A percentile compares a stretch with the other conserved stretches of the same genome.
Conservation (phyloP, 2,113 vertebrate genomes). For the Takifugu bimaculatus region DNA sequence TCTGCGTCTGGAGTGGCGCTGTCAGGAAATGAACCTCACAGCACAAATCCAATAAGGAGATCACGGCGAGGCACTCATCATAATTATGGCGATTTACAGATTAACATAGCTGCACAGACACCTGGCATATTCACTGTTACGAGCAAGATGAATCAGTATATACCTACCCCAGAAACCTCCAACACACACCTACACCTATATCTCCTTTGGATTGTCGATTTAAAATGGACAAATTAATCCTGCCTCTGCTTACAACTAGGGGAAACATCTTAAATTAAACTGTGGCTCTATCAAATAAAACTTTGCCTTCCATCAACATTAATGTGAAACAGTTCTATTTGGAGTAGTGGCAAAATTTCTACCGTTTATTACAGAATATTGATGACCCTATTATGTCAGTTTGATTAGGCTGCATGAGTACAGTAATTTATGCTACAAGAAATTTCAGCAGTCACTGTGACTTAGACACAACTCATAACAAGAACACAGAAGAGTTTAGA, state of each 20-base stretch:
- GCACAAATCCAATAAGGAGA: constrained; percentile 73
- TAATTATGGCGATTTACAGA: constrained; percentile 71
- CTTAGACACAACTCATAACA: too few species aligned
- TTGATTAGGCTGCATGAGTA: too few species aligned
- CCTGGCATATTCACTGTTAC: constrained; percentile 55
- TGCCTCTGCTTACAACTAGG: constrained; percentile 27
- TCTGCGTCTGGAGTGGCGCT: constrained; percentile 64
- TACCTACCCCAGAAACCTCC: constrained; percentile 31
- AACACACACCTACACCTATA: background rate
- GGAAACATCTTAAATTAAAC: constrained; percentile 25
- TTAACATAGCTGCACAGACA: constrained; percentile 65
- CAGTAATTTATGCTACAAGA: too few species aligned
- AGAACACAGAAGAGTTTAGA: too few species aligned
- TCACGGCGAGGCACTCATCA: constrained; percentile 54
- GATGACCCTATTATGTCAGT: too few species aligned
- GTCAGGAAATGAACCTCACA: constrained; percentile 74
- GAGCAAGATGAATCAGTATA: constrained; percentile 55
- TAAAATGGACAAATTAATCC: constrained; percentile 20
- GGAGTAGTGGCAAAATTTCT: too few species aligned
- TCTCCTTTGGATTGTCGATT: constrained; percentile 31
- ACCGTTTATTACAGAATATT: too few species aligned
- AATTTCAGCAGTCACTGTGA: too few species aligned
- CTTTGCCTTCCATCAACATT: too few species aligned
- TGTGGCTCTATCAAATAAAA: constrained; percentile 20
- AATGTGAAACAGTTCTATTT: constrained; percentile 11